Evolutionary conservation across 2,888 invertebrate species (phyloP).

Genomic region (Craniophora ligustri): DNA sequence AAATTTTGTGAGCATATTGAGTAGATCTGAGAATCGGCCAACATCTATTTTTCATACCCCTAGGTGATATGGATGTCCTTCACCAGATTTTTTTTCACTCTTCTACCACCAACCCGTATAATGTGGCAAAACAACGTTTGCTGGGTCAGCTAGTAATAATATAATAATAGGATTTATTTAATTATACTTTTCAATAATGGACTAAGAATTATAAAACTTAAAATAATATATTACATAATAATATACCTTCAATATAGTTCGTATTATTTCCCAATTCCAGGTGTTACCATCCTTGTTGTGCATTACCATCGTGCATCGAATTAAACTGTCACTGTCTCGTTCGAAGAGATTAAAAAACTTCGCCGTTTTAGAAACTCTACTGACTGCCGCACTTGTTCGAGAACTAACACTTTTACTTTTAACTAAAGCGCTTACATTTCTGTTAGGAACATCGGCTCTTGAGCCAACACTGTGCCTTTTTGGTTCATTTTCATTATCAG

Average conservation of each 20-base stretch:
- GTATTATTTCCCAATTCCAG: conserved; percentile 98
- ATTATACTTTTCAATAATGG: no score
- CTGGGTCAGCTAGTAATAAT: no score
- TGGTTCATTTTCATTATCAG: conserved; percentile 78
- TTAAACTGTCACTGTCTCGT: conserved; percentile 90
- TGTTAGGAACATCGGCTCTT: conserved; percentile 76
- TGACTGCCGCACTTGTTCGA: conserved; percentile 78
- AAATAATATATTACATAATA: conserved; percentile 61
- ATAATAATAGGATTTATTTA: no score
- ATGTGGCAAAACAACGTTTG: no score
- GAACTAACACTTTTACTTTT: conserved; percentile 86
- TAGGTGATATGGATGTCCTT: no score
- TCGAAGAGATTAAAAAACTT: conserved; percentile 88
- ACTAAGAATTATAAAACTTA: no score
- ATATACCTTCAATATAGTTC: conserved; percentile 92
- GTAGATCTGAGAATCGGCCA: no score
- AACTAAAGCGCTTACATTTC: conserved; percentile 83
- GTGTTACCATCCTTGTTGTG: conserved; percentile 93
- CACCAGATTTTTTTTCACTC: no score
- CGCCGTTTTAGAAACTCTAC: conserved; percentile 78
- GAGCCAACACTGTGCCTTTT: conserved; percentile 83
- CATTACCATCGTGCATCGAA: conserved; percentile 95
- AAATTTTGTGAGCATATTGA: no score
- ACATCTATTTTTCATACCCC: no score
- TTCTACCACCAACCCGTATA: no score